Percentiles rank a stretch among this genome's conserved stretches.
Conservation (phyloP, 2,113 vertebrate genomes). For the Callospermophilus lateralis region DNA sequence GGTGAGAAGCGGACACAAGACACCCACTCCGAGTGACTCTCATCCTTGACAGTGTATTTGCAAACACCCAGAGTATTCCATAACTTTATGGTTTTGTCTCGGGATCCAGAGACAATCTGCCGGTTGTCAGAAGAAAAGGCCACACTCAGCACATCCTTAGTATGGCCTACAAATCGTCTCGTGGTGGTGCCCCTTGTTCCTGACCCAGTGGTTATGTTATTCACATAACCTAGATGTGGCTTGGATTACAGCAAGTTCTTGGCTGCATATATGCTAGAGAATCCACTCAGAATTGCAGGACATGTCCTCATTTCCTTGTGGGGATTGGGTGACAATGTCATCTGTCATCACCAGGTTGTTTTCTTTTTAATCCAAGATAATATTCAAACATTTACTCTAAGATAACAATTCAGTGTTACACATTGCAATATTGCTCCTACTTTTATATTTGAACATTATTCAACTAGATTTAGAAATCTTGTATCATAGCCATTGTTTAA, state of each 20-base stretch:
- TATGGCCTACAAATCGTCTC: conserved; percentile 95
- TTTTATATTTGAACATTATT: conserved; percentile 41
- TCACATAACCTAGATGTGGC: neutral
- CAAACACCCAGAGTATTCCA: conserved; percentile 99
- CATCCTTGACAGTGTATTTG: conserved; percentile 99
- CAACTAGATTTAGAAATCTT: neutral
- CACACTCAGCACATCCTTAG: conserved; percentile 97
- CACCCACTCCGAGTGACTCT: conserved; percentile 96
- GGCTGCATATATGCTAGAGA: neutral
- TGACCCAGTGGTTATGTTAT: neutral
- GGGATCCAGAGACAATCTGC: conserved; percentile 97
- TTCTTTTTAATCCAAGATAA: neutral
- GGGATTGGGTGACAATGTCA: conserved; percentile 70
- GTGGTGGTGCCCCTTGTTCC: conserved; percentile 92
- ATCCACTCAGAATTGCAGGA: conserved; percentile 89
- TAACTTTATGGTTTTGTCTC: conserved; percentile 98
- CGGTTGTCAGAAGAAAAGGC: conserved; percentile 99
- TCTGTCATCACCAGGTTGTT: conserved; percentile 84
- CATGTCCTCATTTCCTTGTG: conserved; percentile 78
- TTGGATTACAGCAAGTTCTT: neutral
- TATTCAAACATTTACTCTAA: neutral
- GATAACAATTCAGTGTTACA: neutral
- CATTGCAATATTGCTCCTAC: neutral
- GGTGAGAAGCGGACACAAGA: conserved; percentile 98
- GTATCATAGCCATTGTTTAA: neutral